Conservation (phyloP, 2,888 invertebrate genomes). For the Cephus rjabovi region DNA sequence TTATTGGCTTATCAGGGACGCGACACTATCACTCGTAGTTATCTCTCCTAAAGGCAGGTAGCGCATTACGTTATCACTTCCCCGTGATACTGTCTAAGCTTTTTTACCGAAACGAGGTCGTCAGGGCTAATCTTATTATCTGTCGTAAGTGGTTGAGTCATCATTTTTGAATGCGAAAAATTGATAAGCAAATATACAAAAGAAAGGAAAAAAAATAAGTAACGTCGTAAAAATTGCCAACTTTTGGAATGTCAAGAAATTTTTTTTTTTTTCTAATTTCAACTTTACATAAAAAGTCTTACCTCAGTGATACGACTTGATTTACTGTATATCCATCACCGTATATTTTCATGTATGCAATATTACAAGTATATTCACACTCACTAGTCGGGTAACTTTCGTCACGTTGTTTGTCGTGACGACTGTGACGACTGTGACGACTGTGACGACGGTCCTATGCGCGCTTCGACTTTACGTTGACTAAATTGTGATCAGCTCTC, state of each 20-base stretch:
- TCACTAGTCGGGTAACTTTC: neutral
- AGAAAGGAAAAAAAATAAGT: neutral
- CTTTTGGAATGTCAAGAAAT: neutral
- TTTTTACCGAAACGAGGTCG: neutral
- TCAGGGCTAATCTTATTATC: neutral
- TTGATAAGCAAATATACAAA: neutral
- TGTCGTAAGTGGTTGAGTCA: neutral
- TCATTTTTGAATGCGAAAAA: neutral
- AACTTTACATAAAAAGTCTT: neutral
- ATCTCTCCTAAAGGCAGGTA: neutral
- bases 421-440: no score
- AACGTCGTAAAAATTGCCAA: neutral
- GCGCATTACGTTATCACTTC: neutral
- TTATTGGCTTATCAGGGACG: neutral
- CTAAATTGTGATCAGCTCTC: neutral
- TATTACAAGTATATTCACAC: neutral
- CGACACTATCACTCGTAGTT: neutral
- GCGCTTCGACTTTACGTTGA: neutral
- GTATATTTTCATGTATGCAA: neutral
- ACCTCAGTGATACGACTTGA: neutral
- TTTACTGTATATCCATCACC: neutral
- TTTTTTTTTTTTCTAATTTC: neutral
- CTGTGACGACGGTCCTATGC: neutral
- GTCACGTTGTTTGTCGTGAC: neutral
- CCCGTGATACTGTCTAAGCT: neutral